A percentile compares a stretch with the other conserved stretches of the same genome.
Evolutionary conservation across 2,113 vertebrate genomes (phyloP).

Genomic region (Burhinus bistriatus): DNA sequence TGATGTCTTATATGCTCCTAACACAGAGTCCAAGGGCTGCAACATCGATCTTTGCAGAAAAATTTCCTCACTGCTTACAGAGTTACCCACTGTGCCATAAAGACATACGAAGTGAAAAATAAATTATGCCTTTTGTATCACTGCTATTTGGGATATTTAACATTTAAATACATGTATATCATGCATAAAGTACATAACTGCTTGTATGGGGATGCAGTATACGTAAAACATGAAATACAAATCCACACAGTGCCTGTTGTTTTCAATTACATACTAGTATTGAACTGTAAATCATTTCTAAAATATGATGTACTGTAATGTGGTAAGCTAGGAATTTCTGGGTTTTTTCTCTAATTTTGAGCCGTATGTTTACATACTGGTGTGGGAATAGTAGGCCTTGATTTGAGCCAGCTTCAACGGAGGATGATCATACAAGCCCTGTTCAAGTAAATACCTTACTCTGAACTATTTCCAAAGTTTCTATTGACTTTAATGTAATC

Average conservation of each 20-base stretch:
- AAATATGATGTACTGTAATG: not conserved
- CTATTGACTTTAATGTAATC: not conserved
- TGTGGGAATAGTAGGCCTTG: not conserved
- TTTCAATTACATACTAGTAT: not conserved
- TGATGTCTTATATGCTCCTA: not conserved
- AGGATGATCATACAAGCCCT: not conserved
- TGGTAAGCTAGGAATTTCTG: not conserved
- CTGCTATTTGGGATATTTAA: not conserved
- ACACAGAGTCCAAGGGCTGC: not conserved
- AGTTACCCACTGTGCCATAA: not conserved
- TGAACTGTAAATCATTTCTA: not conserved
- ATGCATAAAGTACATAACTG: not conserved
- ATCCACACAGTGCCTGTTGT: not conserved
- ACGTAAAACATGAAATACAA: not conserved
- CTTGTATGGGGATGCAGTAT: not conserved
- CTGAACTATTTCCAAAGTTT: not conserved
- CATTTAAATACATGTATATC: not conserved
- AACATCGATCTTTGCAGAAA: not conserved
- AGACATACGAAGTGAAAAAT: not conserved
- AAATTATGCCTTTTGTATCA: not conserved
- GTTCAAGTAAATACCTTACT: not conserved
- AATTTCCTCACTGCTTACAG: not conserved
- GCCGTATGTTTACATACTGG: not conserved
- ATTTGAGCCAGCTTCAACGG: not conserved
- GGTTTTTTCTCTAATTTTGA: not conserved